These are phyloP conservation scores for Teleogryllus oceanicus DNA, from an alignment of 2,888 invertebrate genomes.

Conservation along the genomic window DNA sequence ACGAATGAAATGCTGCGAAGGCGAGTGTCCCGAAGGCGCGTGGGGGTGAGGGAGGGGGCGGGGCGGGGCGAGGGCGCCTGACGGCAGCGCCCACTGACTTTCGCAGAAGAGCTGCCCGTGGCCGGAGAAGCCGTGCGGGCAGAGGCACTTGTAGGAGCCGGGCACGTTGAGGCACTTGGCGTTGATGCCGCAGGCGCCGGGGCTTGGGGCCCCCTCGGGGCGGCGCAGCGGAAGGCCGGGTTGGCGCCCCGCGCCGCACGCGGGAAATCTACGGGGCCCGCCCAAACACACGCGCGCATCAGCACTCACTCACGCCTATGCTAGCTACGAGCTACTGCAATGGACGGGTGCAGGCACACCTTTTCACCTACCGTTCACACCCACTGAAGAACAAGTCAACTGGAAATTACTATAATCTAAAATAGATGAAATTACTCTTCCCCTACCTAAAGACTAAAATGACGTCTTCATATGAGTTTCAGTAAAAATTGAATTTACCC, in stretches of 20 bases:
- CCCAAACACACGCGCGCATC: conserved; percentile 23
- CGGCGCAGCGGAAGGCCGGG: conserved; percentile 71
- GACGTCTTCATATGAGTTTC: too few species aligned
- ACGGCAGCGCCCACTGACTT: conserved; percentile 58
- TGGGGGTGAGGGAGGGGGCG: too few species aligned
- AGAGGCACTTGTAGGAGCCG: conserved; percentile 75
- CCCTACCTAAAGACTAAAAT: too few species aligned
- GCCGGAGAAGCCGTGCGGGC: conserved; percentile 71
- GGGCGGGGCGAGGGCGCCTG: background rate
- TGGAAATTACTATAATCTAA: too few species aligned
- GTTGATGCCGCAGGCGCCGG: conserved; percentile 68
- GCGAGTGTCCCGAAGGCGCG: too few species aligned
- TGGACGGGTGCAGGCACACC: background rate
- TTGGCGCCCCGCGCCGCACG: conserved; percentile 72
- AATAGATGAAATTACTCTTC: too few species aligned
- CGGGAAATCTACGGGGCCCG: too few species aligned
- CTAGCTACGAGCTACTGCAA: background rate
- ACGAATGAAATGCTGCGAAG: too few species aligned
- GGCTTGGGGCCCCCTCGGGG: conserved; percentile 61
- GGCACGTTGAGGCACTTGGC: conserved; percentile 77
- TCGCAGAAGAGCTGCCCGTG: conserved; percentile 71
- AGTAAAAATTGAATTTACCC: too few species aligned
- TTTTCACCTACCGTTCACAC: too few species aligned
- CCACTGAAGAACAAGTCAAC: too few species aligned
- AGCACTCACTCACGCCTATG: too few species aligned